phyloP scores from a whole-genome alignment of 1,140 invertebrate genomes.

The Papilio polyxenes region DNA sequence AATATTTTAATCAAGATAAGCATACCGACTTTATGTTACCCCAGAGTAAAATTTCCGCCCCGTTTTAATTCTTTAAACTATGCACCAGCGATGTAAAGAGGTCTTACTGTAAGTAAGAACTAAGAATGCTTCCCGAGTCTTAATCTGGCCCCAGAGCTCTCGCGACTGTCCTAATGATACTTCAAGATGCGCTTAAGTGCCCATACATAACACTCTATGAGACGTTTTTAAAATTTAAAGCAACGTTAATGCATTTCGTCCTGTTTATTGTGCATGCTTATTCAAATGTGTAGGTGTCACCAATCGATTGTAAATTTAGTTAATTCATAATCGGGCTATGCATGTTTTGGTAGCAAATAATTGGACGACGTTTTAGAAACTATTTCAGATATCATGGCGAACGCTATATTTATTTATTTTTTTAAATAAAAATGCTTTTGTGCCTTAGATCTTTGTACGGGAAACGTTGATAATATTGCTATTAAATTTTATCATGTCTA shows the following conservation, averaged over 20 bases:
- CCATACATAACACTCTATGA: constrained; percentile 78
- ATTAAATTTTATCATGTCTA: not conserved
- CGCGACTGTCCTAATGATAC: constrained; percentile 76
- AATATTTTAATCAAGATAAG: constrained; percentile 26
- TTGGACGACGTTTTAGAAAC: not conserved
- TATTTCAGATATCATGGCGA: not conserved
- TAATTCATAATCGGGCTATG: not conserved
- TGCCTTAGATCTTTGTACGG: too few species aligned
- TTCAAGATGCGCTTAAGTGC: constrained; percentile 75
- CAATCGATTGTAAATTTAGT: not conserved
- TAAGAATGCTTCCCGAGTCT: constrained; percentile 56
- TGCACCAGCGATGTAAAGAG: constrained; percentile 47
- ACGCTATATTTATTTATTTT: not conserved
- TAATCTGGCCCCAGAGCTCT: constrained; percentile 67
- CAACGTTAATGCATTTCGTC: constrained; percentile 76
- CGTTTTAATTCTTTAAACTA: constrained; percentile 59
- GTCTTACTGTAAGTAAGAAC: constrained; percentile 51
- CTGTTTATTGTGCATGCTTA: constrained; percentile 78
- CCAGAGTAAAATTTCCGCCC: constrained; percentile 43
- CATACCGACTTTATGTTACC: constrained; percentile 30
- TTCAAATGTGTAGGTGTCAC: constrained; percentile 71
- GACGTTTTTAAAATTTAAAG: constrained; percentile 80
- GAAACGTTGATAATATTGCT: too few species aligned
- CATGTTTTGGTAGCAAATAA: not conserved
- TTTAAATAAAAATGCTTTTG: too few species aligned